Conservation (phyloP, 2,888 invertebrate genomes). For the Tinea trinotella region DNA sequence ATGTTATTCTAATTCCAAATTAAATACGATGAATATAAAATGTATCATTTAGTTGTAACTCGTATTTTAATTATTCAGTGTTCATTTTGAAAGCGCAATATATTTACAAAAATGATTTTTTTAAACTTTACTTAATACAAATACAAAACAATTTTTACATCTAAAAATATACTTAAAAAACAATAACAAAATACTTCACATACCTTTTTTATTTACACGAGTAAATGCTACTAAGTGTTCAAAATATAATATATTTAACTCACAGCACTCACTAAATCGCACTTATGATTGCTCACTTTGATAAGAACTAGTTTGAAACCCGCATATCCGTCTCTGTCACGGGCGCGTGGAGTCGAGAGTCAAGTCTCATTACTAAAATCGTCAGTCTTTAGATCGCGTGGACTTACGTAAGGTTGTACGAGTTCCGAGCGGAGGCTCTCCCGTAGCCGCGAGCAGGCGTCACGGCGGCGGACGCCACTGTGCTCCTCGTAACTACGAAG, state of each 20-base stretch:
- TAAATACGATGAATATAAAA: too few species aligned
- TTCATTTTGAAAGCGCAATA: too few species aligned
- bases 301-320: neutral
- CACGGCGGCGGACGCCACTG: slow-evolving; percentile 49
- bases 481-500: slow-evolving; percentile 31
- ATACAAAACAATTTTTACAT: neutral
- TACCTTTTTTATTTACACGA: neutral
- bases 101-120: too few species aligned
- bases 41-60: too few species aligned
- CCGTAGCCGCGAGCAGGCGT: slow-evolving; percentile 34
- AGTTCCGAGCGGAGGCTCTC: slow-evolving; percentile 24
- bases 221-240: neutral
- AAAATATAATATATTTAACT: neutral
- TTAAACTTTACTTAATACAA: too few species aligned
- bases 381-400: slow-evolving; percentile 2
- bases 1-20: too few species aligned
- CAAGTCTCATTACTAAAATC: neutral
- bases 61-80: too few species aligned
- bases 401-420: slow-evolving; percentile 54
- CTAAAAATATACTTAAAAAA: neutral
- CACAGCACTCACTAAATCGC: slow-evolving; percentile 4
- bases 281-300: slow-evolving; percentile 20
- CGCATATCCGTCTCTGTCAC: neutral
- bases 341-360: neutral
- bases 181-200: neutral